Conservation (phyloP, 2,888 invertebrate species). For the Parnassius mnemosyne region DNA sequence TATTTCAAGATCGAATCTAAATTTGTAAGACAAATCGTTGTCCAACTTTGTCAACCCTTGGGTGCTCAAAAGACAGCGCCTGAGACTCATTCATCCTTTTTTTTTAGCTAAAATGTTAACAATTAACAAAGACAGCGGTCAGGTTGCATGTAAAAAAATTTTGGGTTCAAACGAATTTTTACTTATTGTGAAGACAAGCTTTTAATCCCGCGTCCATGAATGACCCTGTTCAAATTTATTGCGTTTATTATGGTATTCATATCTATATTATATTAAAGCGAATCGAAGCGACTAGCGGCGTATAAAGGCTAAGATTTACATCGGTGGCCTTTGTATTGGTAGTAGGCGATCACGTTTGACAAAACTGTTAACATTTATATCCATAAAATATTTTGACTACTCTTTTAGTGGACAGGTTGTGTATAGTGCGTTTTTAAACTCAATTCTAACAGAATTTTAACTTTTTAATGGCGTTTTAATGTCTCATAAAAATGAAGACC, state of each 20-base stretch:
- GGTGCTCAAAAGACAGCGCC: conserved; percentile 57
- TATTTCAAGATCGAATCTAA: conserved; percentile 65
- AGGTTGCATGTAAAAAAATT: conserved; percentile 62
- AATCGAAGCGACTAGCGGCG: conserved; percentile 52
- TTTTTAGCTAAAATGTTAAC: conserved; percentile 56
- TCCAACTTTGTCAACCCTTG: conserved; percentile 67
- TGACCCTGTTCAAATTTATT: conserved; percentile 61
- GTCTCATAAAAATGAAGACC: not conserved
- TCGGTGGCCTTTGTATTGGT: conserved; percentile 64
- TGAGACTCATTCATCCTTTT: conserved; percentile 66
- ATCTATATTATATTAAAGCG: conserved; percentile 70
- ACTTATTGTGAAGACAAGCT: conserved; percentile 45
- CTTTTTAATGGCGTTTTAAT: not conserved
- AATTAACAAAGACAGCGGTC: conserved; percentile 76
- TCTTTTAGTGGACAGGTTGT: conserved; percentile 57
- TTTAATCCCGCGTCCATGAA: conserved; percentile 46
- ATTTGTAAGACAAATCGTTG: conserved; percentile 73
- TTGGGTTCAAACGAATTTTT: conserved; percentile 46
- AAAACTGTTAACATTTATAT: conserved; percentile 75
- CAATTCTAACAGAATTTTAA: not conserved
- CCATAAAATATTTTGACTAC: conserved; percentile 79
- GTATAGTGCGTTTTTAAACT: conserved; percentile 18
- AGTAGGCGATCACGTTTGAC: conserved; percentile 71
- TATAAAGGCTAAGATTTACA: conserved; percentile 67
- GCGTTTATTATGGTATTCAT: conserved; percentile 67